Evolutionary conservation across 2,888 invertebrate species (phyloP).

Genomic region (Charanyca ferruginea): DNA sequence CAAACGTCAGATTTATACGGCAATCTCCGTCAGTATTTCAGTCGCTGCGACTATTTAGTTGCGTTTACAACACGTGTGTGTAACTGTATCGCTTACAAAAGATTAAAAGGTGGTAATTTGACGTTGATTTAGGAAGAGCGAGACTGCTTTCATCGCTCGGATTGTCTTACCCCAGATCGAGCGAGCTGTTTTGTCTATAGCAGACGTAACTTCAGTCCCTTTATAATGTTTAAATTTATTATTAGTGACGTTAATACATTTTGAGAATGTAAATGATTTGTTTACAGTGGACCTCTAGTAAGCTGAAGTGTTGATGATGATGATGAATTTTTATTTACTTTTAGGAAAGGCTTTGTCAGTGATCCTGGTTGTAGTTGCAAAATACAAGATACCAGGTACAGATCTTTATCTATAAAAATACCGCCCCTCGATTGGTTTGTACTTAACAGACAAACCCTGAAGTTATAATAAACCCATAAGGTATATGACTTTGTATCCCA

Average conservation of each 20-base stretch:
- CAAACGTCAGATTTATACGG: constrained; percentile 86
- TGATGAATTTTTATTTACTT: constrained; percentile 63
- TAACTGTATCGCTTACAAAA: constrained; percentile 88
- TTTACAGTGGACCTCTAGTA: no score
- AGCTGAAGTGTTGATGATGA: no score
- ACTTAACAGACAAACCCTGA: not conserved
- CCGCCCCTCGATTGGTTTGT: not conserved
- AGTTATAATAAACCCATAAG: constrained; percentile 25
- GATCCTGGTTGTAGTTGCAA: constrained; percentile 17
- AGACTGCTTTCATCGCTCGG: constrained; percentile 81
- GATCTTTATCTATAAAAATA: no score
- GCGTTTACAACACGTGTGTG: constrained; percentile 85
- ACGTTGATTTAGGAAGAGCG: constrained; percentile 89
- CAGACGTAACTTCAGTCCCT: constrained; percentile 62
- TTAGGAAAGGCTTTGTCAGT: constrained; percentile 46
- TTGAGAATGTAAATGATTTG: constrained; percentile 62
- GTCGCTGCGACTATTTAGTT: constrained; percentile 73
- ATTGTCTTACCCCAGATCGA: constrained; percentile 83
- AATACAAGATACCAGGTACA: no score
- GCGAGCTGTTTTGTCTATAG: constrained; percentile 79
- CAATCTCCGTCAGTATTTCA: constrained; percentile 82
- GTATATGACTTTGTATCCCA: constrained; percentile 25
- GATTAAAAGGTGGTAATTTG: constrained; percentile 91
- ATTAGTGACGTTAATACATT: constrained; percentile 77
- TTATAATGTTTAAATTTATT: constrained; percentile 81